These are phyloP conservation scores for Meriones unguiculatus DNA, from an alignment of 2,113 vertebrate species.

Conservation along the genomic window DNA sequence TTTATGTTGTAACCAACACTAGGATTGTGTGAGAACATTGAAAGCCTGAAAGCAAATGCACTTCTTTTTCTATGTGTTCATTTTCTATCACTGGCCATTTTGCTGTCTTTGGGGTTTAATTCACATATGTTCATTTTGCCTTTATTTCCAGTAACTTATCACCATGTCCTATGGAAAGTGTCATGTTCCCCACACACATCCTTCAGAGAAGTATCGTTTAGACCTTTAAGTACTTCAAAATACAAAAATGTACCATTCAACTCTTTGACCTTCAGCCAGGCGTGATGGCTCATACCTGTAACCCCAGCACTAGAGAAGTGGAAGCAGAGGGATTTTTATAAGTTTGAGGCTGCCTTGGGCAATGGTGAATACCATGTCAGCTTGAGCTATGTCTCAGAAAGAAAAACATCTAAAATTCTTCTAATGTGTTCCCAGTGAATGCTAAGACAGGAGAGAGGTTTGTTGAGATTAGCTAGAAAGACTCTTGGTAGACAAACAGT, in stretches of 20 bases:
- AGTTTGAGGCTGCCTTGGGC: not conserved
- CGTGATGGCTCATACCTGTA: not conserved
- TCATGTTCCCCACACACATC: not conserved
- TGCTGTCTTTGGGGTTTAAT: slow-evolving; percentile 8
- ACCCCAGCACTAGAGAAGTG: not conserved
- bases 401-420: not conserved
- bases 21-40: not conserved
- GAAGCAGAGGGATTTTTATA: not conserved
- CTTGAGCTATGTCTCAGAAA: not conserved
- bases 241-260: not conserved
- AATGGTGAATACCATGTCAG: not conserved
- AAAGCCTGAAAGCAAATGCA: not conserved
- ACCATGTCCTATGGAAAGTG: not conserved
- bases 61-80: not conserved
- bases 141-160: not conserved
- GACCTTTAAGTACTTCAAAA: not conserved
- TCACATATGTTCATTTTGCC: not conserved
- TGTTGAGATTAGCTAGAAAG: not conserved
- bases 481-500: not conserved
- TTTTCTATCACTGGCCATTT: not conserved
- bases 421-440: not conserved
- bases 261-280: not conserved
- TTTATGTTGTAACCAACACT: not conserved
- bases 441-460: not conserved
- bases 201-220: slow-evolving; percentile 40